These are phyloP conservation scores for Drosophila watanabei DNA, from an alignment of 1,140 invertebrate species.

Conservation along the genomic window DNA sequence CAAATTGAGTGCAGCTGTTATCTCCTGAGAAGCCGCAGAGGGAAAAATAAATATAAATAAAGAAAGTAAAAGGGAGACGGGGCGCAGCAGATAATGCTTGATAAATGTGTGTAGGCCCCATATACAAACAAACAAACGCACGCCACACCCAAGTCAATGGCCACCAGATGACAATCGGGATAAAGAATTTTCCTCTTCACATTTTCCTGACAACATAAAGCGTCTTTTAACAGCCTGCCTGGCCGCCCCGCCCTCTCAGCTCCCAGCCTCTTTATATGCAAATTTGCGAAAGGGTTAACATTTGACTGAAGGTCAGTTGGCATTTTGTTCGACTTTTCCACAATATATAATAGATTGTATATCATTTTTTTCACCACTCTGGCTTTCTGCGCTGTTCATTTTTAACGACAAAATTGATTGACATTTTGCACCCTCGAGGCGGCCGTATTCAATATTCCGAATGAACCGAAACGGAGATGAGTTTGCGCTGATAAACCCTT, in stretches of 20 bases:
- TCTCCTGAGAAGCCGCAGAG: slow-evolving; percentile 48
- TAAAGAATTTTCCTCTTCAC: slow-evolving; percentile 53
- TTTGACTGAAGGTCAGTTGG: slow-evolving; percentile 79
- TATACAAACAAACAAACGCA: slow-evolving; percentile 24
- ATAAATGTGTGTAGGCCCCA: slow-evolving; percentile 72
- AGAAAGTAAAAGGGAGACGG: slow-evolving; percentile 41
- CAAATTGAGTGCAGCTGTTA: slow-evolving; percentile 81
- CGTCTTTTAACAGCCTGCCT: slow-evolving; percentile 70
- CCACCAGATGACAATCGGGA: slow-evolving; percentile 54
- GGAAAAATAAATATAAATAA: slow-evolving; percentile 45
- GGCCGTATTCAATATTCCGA: slow-evolving; percentile 70
- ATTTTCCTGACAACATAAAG: slow-evolving; percentile 66
- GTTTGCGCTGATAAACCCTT: slow-evolving; percentile 68
- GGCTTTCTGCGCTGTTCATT: slow-evolving; percentile 31
- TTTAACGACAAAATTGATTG: slow-evolving; percentile 83
- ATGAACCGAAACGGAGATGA: slow-evolving; percentile 60
- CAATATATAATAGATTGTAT: slow-evolving; percentile 68
- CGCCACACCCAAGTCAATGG: slow-evolving; percentile 36
- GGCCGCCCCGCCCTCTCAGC: not conserved
- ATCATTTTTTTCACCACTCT: slow-evolving; percentile 55
- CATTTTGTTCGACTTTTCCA: slow-evolving; percentile 68
- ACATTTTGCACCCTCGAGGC: slow-evolving; percentile 78
- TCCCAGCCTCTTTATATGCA: slow-evolving; percentile 75
- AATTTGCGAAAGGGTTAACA: slow-evolving; percentile 79
- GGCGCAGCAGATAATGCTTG: slow-evolving; percentile 74